These are phyloP conservation scores for Illadopsis cleaveri DNA, from an alignment of 2,113 vertebrate species.

Conservation along the genomic window DNA sequence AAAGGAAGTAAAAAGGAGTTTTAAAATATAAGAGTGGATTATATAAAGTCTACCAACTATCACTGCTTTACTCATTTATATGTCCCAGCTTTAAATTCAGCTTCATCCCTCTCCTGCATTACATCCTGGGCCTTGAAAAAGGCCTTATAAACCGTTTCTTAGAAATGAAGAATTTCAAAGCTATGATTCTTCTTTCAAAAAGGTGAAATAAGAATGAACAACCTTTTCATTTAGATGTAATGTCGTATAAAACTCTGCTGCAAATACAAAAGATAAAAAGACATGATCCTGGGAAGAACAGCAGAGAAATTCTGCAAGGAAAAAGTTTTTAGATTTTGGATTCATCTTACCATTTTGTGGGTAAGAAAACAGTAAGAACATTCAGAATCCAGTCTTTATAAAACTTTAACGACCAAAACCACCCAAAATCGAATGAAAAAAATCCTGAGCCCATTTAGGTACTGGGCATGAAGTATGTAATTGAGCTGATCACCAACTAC, in stretches of 20 bases:
- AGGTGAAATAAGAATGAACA: background rate
- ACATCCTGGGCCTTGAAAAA: background rate
- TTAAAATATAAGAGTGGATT: background rate
- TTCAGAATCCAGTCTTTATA: background rate
- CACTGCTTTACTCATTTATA: background rate
- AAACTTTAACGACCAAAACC: background rate
- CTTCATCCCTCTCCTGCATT: background rate
- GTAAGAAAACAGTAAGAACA: background rate
- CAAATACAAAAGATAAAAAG: background rate
- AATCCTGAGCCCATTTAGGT: background rate
- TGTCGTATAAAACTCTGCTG: background rate
- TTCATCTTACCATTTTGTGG: background rate
- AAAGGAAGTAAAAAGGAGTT: background rate
- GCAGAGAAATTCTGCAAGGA: background rate
- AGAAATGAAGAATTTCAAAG: background rate
- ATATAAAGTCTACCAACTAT: background rate
- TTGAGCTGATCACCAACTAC: background rate
- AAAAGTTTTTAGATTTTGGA: background rate
- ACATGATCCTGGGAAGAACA: background rate
- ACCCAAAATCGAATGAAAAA: background rate
- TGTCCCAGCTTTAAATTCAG: background rate
- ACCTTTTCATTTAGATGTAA: background rate
- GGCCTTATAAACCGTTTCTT: background rate
- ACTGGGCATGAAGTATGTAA: background rate
- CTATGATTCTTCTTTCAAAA: background rate